phyloP scores from a whole-genome alignment of 2,113 vertebrate genomes.

The Smithornis capensis region DNA sequence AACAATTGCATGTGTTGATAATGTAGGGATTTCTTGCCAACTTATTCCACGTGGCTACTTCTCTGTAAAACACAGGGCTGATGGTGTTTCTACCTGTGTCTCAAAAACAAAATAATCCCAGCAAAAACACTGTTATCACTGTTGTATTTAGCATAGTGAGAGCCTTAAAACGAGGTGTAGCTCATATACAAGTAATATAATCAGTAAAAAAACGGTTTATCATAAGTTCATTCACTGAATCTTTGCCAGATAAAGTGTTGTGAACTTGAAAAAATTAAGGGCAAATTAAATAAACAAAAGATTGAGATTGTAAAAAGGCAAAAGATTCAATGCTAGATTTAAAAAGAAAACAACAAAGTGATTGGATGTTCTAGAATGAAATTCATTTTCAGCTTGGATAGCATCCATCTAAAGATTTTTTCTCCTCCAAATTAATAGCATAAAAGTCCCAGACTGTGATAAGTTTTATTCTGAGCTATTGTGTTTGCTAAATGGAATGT shows the following conservation, averaged over 20 bases:
- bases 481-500: constrained; percentile 81
- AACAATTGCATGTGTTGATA: constrained; percentile 39
- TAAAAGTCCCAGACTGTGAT: constrained; percentile 77
- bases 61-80: not conserved
- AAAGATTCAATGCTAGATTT: constrained; percentile 43
- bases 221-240: not conserved
- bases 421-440: constrained; percentile 77
- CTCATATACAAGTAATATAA: not conserved
- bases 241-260: not conserved
- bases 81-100: not conserved
- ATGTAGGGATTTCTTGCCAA: constrained; percentile 37
- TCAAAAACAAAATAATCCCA: not conserved
- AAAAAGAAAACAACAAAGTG: not conserved
- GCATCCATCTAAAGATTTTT: constrained; percentile 80
- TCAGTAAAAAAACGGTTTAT: not conserved
- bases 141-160: not conserved
- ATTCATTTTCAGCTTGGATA: constrained; percentile 82
- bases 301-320: constrained; percentile 18
- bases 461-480: constrained; percentile 76
- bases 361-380: constrained; percentile 56
- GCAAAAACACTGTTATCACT: not conserved
- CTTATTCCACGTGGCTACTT: not conserved
- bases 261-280: constrained; percentile 46
- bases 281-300: constrained; percentile 42
- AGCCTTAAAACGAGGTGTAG: not conserved